These are phyloP conservation scores for Allacma fusca DNA, from an alignment of 2,888 invertebrate species.

Conservation along the genomic window DNA sequence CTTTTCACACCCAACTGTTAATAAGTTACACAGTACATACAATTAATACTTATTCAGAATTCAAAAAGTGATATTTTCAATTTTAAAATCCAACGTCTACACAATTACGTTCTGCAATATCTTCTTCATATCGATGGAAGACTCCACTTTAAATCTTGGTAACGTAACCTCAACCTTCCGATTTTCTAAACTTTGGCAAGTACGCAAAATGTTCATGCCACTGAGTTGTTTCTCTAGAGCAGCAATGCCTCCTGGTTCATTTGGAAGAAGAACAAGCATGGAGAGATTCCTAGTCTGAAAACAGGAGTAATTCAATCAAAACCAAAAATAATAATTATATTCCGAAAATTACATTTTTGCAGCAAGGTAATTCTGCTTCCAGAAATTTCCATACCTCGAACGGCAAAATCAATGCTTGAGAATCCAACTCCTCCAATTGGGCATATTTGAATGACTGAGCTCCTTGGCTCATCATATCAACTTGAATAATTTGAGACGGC, in stretches of 20 bases:
- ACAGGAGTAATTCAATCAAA: conserved; percentile 25
- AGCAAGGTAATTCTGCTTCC: too few relatives aligned
- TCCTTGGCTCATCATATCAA: conserved; percentile 65
- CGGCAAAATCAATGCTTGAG: conserved; percentile 63
- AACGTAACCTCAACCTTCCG: conserved; percentile 74
- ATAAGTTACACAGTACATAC: neutral
- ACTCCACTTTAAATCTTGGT: conserved; percentile 84
- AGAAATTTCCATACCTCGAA: conserved; percentile 63
- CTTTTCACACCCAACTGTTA: conserved; percentile 20
- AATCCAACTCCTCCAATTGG: conserved; percentile 59
- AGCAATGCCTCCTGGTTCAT: conserved; percentile 71
- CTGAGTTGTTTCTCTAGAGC: conserved; percentile 71
- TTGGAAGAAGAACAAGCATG: conserved; percentile 80
- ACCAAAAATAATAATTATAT: too few relatives aligned
- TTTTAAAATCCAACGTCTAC: too few relatives aligned
- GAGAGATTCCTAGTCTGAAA: conserved; percentile 71
- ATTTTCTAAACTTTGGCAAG: conserved; percentile 64
- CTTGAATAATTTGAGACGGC: conserved; percentile 54
- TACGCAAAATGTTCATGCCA: conserved; percentile 67
- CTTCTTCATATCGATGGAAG: conserved; percentile 71
- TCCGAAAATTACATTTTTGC: too few relatives aligned
- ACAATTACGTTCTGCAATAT: conserved; percentile 74
- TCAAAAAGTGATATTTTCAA: conserved; percentile 9
- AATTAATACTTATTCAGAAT: neutral
- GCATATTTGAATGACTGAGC: conserved; percentile 63